These are phyloP conservation scores for Isurus oxyrinchus DNA, from an alignment of 2,113 vertebrate genomes.

Conservation along the genomic window DNA sequence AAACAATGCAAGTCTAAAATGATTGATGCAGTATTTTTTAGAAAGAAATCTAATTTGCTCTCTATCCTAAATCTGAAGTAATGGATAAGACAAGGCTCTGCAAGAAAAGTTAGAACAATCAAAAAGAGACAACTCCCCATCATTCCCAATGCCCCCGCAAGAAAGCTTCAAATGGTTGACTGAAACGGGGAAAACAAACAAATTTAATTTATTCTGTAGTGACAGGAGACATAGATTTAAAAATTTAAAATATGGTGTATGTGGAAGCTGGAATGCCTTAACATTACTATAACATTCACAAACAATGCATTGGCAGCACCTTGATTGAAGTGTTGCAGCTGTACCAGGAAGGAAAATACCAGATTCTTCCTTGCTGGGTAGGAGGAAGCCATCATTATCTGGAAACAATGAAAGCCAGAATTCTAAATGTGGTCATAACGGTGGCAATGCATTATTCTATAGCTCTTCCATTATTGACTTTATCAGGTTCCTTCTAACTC, in stretches of 20 bases:
- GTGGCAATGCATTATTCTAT: not conserved
- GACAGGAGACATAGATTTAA: conserved; percentile 9
- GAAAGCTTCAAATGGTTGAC: not conserved
- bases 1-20: not conserved
- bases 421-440: not conserved
- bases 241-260: not conserved
- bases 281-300: not conserved
- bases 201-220: not conserved
- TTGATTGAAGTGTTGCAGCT: not conserved
- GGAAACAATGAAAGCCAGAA: not conserved
- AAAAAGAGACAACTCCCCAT: not conserved
- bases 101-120: not conserved
- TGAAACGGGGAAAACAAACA: not conserved
- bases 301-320: not conserved
- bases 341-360: not conserved
- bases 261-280: not conserved
- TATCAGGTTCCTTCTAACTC: not conserved
- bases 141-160: not conserved
- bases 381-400: not conserved
- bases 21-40: not conserved
- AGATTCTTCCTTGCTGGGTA: not conserved
- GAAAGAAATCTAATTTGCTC: not conserved
- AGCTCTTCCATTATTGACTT: not conserved
- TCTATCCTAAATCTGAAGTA: not conserved
- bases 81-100: not conserved